Conservation (phyloP, 1,140 invertebrate species). For the Anthonomus grandis region DNA sequence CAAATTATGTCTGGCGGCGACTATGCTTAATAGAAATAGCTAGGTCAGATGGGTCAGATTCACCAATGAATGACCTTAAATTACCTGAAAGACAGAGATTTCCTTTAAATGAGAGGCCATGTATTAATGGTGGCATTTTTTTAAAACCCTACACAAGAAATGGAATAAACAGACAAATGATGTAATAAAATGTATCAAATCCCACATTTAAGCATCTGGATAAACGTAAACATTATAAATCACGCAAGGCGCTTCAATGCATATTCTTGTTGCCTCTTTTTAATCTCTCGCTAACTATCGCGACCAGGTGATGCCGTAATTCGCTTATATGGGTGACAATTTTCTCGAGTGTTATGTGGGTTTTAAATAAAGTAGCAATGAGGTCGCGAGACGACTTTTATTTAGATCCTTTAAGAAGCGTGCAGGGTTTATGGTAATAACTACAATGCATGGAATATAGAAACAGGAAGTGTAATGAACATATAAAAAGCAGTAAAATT, state of each 20-base stretch:
- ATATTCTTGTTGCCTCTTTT: not conserved
- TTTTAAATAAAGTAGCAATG: slow-evolving; percentile 19
- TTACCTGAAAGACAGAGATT: too few species aligned
- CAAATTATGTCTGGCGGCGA: too few species aligned
- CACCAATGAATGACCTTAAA: too few species aligned
- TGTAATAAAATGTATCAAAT: not conserved
- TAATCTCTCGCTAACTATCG: not conserved
- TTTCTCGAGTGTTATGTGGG: not conserved
- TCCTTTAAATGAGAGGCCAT: too few species aligned
- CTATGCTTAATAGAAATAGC: too few species aligned
- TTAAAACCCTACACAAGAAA: too few species aligned
- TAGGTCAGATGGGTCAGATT: too few species aligned
- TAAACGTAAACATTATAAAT: not conserved
- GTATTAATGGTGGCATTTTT: too few species aligned
- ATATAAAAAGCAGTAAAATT: too few species aligned
- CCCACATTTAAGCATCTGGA: not conserved
- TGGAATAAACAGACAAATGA: too few species aligned
- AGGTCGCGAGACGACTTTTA: slow-evolving; percentile 16
- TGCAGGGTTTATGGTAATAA: slow-evolving; percentile 12
- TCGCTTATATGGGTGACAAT: not conserved
- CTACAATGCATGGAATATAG: slow-evolving; percentile 8
- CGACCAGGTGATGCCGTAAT: not conserved
- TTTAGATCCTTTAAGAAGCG: slow-evolving; percentile 9
- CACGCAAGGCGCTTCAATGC: too few species aligned
- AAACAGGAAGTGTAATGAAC: slow-evolving; percentile 19